Conservation (phyloP, 2,797 vertebrate genomes). For the Pampus argenteus region DNA sequence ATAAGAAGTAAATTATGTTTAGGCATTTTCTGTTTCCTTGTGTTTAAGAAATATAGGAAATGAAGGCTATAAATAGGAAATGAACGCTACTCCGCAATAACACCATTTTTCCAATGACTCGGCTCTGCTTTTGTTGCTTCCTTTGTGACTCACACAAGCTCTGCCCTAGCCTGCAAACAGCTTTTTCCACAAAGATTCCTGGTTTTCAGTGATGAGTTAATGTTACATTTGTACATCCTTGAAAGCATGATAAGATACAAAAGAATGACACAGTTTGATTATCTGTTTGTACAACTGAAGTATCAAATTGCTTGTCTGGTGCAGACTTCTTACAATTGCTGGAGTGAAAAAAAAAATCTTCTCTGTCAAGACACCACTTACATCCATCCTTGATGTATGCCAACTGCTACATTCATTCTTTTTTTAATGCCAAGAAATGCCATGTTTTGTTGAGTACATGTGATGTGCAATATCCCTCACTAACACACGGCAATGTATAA, state of each 20-base stretch:
- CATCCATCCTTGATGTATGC: not conserved
- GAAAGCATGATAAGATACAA: not conserved
- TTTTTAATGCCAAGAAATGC: not conserved
- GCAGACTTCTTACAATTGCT: not conserved
- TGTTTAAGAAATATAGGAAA: not conserved
- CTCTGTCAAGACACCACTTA: not conserved
- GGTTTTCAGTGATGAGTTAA: not conserved
- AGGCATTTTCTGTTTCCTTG: not conserved
- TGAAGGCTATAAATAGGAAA: too few species aligned
- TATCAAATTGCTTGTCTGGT: not conserved
- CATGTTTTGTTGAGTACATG: not conserved
- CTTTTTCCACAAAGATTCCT: not conserved
- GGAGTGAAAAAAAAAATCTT: not conserved
- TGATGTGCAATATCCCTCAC: too few species aligned
- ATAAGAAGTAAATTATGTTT: not conserved
- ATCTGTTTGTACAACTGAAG: constrained; percentile 5
- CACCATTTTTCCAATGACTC: not conserved
- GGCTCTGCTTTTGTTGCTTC: not conserved
- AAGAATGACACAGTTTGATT: not conserved
- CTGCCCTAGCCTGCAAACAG: not conserved
- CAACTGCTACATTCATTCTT: not conserved
- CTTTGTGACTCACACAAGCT: not conserved
- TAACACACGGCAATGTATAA: not conserved
- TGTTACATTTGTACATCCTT: not conserved
- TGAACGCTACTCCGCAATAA: too few species aligned